These are phyloP conservation scores for Amblyraja radiata DNA, from an alignment of 2,797 vertebrate genomes.

Conservation along the genomic window DNA sequence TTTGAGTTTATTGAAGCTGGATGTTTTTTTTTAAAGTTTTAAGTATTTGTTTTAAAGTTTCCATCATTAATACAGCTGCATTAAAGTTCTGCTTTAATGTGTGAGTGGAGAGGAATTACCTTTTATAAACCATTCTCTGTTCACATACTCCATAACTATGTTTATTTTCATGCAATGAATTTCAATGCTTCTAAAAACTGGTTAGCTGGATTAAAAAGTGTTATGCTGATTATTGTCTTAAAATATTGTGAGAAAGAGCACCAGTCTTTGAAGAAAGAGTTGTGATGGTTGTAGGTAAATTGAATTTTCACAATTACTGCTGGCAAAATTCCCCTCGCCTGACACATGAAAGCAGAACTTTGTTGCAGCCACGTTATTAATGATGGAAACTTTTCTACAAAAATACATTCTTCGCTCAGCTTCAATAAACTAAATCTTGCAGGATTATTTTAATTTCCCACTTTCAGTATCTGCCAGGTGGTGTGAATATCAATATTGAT, in stretches of 20 bases:
- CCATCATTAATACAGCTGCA: neutral
- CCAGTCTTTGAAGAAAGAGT: neutral
- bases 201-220: neutral
- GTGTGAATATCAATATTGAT: neutral
- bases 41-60: neutral
- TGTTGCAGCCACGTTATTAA: neutral
- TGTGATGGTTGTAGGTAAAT: neutral
- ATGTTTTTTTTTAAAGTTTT: neutral
- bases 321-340: neutral
- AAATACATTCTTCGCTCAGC: neutral
- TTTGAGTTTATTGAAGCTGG: neutral
- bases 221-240: neutral
- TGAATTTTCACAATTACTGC: neutral
- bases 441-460: neutral
- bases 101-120: neutral
- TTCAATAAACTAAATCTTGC: neutral
- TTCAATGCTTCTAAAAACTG: neutral
- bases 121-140: neutral
- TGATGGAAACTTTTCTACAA: neutral
- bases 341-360: neutral
- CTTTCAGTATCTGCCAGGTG: neutral
- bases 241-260: neutral
- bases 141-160: neutral
- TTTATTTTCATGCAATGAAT: neutral
- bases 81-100: neutral